These are phyloP conservation scores for Varecia variegata DNA, from an alignment of 2,797 vertebrate genomes.

Conservation along the genomic window DNA sequence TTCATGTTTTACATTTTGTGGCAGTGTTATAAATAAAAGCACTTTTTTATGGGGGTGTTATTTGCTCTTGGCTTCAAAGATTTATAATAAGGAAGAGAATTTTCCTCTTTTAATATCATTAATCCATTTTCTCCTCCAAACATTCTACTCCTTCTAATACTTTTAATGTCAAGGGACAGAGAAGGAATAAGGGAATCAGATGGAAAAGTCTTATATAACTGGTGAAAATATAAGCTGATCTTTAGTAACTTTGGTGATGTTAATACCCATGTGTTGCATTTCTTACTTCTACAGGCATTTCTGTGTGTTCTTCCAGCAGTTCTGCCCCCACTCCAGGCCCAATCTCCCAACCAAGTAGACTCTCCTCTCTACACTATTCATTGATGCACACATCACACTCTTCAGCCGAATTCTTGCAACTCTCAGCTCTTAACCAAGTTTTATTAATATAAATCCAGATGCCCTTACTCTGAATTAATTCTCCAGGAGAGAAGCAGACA, in stretches of 20 bases:
- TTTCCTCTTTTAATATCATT: neutral
- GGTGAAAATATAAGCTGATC: neutral
- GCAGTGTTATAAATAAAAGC: neutral
- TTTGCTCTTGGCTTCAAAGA: neutral
- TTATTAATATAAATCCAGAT: neutral
- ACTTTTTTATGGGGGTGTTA: neutral
- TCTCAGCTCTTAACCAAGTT: neutral
- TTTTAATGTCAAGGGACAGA: neutral
- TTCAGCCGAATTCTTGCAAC: neutral
- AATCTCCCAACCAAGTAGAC: accelerated
- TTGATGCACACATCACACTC: neutral
- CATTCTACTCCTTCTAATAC: neutral
- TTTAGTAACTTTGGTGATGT: neutral
- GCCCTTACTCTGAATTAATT: neutral
- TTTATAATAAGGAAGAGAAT: neutral
- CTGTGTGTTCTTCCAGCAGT: neutral
- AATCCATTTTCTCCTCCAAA: neutral
- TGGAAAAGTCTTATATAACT: neutral
- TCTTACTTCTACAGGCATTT: neutral
- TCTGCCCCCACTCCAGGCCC: accelerated
- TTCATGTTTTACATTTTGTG: neutral
- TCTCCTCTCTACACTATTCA: neutral
- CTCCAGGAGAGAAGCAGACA: neutral
- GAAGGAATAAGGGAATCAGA: neutral
- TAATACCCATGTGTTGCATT: neutral